Conservation (phyloP, 1,140 invertebrate species). For the Nautilus pompilius region DNA sequence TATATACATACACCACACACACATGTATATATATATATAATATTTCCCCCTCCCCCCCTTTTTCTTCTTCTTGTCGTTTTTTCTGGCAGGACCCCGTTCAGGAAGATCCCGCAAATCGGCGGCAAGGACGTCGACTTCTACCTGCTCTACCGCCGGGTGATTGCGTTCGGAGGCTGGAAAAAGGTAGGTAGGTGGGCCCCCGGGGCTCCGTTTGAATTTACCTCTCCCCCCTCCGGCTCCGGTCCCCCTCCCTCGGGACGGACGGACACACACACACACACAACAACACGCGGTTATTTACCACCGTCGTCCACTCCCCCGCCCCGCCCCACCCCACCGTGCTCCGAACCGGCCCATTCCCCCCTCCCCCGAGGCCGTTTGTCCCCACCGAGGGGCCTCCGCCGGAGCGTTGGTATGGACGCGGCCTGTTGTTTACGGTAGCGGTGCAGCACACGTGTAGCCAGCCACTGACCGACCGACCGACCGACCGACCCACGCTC, state of each 20-base stretch:
- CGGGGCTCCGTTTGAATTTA: constrained; percentile 42
- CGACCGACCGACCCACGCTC: no score
- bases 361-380: not conserved
- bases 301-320: no score
- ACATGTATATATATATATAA: not conserved
- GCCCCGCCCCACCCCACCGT: no score
- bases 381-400: no score
- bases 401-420: not conserved
- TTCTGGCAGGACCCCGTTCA: constrained; percentile 70
- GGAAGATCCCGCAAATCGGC: constrained; percentile 74
- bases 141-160: constrained; percentile 85
- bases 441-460: constrained; percentile 1
- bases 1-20: not conserved
- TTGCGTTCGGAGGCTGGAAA: constrained; percentile 83
- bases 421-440: not conserved
- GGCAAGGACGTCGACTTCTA: constrained; percentile 88
- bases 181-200: constrained; percentile 84
- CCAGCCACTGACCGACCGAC: no score
- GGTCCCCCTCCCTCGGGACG: no score
- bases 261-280: no score
- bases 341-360: no score
- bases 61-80: constrained; percentile 11
- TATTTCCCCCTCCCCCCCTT: constrained; percentile 6
- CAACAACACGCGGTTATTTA: no score
- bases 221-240: no score